Conservation (phyloP, 2,797 vertebrate species). For the Enteromius fasciolatus region DNA sequence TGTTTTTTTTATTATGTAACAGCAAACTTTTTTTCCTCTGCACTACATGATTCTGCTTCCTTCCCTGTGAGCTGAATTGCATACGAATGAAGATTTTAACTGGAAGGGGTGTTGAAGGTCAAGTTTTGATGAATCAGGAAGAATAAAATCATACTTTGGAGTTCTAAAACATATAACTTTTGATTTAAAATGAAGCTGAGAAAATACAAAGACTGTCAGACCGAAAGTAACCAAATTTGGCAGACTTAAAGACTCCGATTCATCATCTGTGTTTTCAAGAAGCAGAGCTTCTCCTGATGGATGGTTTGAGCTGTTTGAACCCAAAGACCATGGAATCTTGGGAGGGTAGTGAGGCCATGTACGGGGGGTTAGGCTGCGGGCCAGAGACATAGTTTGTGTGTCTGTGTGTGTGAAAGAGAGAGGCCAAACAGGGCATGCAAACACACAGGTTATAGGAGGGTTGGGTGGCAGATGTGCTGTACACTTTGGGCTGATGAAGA, state of each 20-base stretch:
- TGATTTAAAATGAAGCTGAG: neutral
- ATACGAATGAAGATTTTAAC: neutral
- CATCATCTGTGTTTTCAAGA: neutral
- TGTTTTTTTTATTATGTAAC: neutral
- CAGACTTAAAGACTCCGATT: neutral
- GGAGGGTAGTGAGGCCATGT: slow-evolving; percentile 49
- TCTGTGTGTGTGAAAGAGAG: slow-evolving; percentile 46
- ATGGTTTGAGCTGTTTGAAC: slow-evolving; percentile 23
- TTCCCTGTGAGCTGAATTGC: neutral
- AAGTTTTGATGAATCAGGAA: neutral
- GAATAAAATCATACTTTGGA: neutral
- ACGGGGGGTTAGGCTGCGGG: slow-evolving; percentile 34
- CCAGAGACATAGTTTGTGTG: slow-evolving; percentile 45
- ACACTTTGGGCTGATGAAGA: slow-evolving; percentile 50
- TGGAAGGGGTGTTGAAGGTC: neutral
- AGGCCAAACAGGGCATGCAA: slow-evolving; percentile 54
- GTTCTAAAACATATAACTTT: neutral
- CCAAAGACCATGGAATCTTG: slow-evolving; percentile 41
- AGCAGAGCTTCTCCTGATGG: slow-evolving; percentile 9
- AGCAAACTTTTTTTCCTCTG: neutral
- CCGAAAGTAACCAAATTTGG: neutral
- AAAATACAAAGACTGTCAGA: neutral
- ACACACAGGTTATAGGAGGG: slow-evolving; percentile 45
- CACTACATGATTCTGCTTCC: neutral
- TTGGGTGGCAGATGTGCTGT: slow-evolving; percentile 64